A percentile compares a stretch with the other conserved stretches of the same genome.
These are phyloP conservation scores for Oriolus oriolus DNA, from an alignment of 2,113 vertebrate species.

Conservation along the genomic window DNA sequence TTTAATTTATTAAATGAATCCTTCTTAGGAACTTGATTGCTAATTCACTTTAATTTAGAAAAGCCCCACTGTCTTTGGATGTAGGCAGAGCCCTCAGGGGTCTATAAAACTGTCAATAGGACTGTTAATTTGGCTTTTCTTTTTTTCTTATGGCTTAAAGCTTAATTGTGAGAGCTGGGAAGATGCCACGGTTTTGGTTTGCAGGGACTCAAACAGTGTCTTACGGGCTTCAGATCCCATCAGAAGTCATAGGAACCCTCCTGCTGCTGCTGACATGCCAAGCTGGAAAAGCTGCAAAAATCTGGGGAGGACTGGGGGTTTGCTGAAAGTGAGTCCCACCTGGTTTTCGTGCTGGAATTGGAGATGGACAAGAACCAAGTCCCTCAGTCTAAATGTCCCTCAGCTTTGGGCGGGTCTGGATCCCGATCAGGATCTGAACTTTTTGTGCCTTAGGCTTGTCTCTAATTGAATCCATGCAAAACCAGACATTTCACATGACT, in stretches of 20 bases:
- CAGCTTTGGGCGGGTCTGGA: constrained; percentile 44
- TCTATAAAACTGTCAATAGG: constrained; percentile 53
- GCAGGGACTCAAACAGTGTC: background rate
- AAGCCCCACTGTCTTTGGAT: constrained; percentile 34
- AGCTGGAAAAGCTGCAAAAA: background rate
- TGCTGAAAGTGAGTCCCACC: background rate
- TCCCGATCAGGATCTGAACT: constrained; percentile 51
- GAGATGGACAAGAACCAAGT: constrained; percentile 24
- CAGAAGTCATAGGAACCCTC: background rate
- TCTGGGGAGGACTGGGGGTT: background rate
- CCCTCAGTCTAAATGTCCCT: background rate
- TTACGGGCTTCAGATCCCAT: background rate
- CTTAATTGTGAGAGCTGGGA: constrained; percentile 30
- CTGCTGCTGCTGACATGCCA: background rate
- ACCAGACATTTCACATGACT: constrained; percentile 53
- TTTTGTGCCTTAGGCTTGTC: constrained; percentile 43
- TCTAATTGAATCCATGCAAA: constrained; percentile 60
- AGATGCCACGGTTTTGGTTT: constrained; percentile 19
- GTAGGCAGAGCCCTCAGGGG: constrained; percentile 5
- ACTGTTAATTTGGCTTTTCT: constrained; percentile 23
- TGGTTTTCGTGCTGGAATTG: background rate
- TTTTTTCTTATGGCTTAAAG: constrained; percentile 19
- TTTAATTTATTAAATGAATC: constrained; percentile 49
- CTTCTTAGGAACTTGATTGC: constrained; percentile 47
- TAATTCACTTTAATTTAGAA: constrained; percentile 56